A percentile compares a stretch with the other conserved stretches of the same genome.
Conservation (phyloP, 2,113 vertebrate genomes). For the Mola mola region DNA sequence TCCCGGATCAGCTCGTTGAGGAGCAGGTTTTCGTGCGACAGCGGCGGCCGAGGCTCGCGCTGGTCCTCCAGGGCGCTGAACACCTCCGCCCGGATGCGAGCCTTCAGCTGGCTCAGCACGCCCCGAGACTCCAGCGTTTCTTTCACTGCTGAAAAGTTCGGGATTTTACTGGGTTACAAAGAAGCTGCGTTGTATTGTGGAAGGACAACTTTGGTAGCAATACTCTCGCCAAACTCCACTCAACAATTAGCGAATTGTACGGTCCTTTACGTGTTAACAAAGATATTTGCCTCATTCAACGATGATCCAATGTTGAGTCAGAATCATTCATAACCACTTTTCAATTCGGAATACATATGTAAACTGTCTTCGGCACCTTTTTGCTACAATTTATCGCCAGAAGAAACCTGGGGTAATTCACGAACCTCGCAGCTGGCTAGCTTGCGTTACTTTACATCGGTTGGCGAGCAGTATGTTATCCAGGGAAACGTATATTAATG, state of each 20-base stretch:
- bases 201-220: background rate
- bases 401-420: too few species aligned
- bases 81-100: constrained; percentile 92
- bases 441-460: background rate
- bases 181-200: background rate
- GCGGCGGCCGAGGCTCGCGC: constrained; percentile 80
- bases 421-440: background rate
- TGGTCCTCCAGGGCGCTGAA: constrained; percentile 90
- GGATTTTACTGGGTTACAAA: background rate
- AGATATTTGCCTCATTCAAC: background rate
- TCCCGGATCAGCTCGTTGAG: constrained; percentile 96
- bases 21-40: constrained; percentile 91
- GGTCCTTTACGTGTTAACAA: too few species aligned
- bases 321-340: background rate
- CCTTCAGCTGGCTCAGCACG: constrained; percentile 87
- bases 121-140: constrained; percentile 92
- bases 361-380: too few species aligned
- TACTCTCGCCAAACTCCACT: background rate
- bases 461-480: background rate
- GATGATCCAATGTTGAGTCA: rapidly evolving
- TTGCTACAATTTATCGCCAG: too few species aligned
- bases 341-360: background rate
- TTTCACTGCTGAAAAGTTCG: constrained; percentile 87
- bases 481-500: rapidly evolving
- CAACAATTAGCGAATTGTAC: background rate